Conservation (phyloP, 2,888 invertebrate species). For the Parnassius glacialis region DNA sequence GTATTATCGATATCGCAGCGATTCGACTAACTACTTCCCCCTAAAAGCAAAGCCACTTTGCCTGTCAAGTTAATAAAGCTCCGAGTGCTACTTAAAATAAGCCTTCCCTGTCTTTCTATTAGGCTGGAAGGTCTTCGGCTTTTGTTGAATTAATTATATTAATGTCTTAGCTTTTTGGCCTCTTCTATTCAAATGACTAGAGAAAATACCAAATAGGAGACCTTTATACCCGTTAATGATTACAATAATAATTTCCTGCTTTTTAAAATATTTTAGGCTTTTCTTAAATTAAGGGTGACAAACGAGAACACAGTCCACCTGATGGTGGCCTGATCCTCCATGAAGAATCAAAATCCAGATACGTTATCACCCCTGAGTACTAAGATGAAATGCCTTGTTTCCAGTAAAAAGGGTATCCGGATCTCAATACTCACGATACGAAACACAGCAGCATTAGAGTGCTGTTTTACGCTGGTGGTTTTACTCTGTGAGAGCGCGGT, state of each 20-base stretch:
- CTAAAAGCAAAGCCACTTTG: slow-evolving; percentile 49
- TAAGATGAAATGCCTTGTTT: no score
- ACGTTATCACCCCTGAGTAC: no score
- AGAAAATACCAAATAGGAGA: background rate
- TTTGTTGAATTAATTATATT: slow-evolving; percentile 38
- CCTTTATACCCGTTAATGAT: background rate
- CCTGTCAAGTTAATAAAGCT: slow-evolving; percentile 51
- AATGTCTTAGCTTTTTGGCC: slow-evolving; percentile 28
- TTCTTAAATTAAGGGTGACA: no score
- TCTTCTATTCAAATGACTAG: slow-evolving; percentile 1
- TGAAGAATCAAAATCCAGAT: no score
- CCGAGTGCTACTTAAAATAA: slow-evolving; percentile 37
- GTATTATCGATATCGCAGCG: slow-evolving; percentile 9
- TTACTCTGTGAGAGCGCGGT: no score
- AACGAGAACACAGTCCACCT: no score
- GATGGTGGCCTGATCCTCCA: no score
- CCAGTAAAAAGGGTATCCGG: no score
- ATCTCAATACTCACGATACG: no score
- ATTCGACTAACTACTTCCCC: slow-evolving; percentile 18
- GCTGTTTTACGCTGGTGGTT: no score
- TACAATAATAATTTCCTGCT: background rate
- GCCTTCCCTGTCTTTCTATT: slow-evolving; percentile 32
- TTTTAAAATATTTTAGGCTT: no score
- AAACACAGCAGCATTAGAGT: no score
- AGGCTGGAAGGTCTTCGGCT: slow-evolving; percentile 32